Evolutionary conservation across 2,797 vertebrate species (phyloP).

Genomic region (Ispidina lecontei): DNA sequence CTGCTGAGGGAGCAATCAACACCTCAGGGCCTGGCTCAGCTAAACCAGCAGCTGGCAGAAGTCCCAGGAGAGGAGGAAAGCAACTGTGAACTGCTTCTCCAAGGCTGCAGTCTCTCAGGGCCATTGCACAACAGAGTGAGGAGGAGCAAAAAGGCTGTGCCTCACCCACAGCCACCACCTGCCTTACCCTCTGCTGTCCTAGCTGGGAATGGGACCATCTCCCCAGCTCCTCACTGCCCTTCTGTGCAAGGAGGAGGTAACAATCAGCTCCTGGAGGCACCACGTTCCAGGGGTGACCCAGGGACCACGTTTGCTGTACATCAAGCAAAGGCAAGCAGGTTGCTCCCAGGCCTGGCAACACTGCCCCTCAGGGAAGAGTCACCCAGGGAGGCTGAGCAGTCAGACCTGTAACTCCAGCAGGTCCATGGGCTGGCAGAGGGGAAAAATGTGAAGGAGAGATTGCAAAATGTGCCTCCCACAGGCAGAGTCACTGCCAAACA

Average conservation of each 20-base stretch:
- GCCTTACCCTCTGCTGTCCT: not conserved
- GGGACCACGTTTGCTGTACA: not conserved
- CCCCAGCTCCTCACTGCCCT: not conserved
- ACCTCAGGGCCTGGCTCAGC: not conserved
- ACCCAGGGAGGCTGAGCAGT: not conserved
- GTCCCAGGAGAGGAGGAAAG: not conserved
- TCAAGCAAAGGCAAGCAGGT: not conserved
- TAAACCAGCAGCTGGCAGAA: not conserved
- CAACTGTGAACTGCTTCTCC: not conserved
- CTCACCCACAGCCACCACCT: not conserved
- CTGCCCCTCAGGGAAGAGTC: not conserved
- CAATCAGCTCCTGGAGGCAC: not conserved
- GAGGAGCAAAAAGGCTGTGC: not conserved
- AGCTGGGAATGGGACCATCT: not conserved
- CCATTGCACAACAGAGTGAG: not conserved
- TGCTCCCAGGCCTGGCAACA: not conserved
- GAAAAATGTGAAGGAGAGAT: conserved; percentile 1
- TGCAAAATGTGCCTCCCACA: conserved; percentile 21
- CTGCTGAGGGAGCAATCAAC: not conserved
- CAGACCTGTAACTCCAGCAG: not conserved
- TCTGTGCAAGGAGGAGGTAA: not conserved
- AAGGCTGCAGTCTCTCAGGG: not conserved
- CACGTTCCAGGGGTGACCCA: not conserved
- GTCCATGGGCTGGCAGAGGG: not conserved
- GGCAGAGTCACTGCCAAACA: conserved; percentile 23